Evolutionary conservation across 35 echinoderm and acorn worm species (phyloP).

Genomic region (Diadema setosum): DNA sequence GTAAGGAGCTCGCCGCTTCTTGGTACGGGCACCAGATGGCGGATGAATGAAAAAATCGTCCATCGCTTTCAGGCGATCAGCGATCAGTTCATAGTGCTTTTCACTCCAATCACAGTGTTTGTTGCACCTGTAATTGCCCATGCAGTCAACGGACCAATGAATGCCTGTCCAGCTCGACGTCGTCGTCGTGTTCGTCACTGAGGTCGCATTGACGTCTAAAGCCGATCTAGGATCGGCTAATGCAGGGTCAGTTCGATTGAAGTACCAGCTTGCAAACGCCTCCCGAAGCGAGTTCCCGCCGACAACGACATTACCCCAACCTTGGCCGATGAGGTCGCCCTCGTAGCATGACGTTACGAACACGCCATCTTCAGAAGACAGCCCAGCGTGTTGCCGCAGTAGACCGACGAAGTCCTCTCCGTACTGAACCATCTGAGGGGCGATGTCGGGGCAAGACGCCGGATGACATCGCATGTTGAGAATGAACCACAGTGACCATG

Average conservation of each 20-base stretch:
- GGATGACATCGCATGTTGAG: slow-evolving; percentile 44
- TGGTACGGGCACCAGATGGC: too few relatives aligned
- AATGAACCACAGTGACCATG: slow-evolving; percentile 37
- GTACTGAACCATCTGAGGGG: neutral
- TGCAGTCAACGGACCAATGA: neutral
- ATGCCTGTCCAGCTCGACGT: neutral
- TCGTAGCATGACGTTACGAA: slow-evolving; percentile 24
- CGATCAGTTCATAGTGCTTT: neutral
- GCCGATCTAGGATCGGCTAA: neutral
- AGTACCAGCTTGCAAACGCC: slow-evolving; percentile 16
- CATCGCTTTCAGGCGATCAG: neutral
- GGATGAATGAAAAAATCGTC: neutral
- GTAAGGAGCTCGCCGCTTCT: too few relatives aligned
- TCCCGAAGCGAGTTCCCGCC: neutral
- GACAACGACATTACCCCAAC: neutral
- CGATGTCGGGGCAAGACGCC: neutral
- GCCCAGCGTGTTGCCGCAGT: neutral
- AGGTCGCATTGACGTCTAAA: neutral
- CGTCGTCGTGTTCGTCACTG: neutral
- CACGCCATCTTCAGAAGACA: neutral
- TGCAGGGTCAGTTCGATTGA: neutral
- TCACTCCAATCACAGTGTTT: neutral
- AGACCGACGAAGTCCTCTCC: neutral
- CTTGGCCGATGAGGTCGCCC: neutral
- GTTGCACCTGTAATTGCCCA: neutral